Conservation (phyloP, 2,888 invertebrate genomes). For the Trilocha varians region DNA sequence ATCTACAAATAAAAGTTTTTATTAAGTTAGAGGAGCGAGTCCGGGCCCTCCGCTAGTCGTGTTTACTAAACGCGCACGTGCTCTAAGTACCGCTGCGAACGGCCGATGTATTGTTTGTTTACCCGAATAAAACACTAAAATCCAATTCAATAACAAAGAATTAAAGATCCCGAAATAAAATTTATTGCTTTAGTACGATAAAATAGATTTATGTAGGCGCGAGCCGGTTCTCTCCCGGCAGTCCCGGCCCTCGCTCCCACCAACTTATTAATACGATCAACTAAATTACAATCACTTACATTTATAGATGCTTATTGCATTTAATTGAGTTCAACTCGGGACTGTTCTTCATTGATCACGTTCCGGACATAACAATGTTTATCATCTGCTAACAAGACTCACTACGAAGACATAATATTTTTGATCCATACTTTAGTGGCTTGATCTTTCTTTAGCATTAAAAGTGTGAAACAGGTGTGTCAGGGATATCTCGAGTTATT, state of each 20-base stretch:
- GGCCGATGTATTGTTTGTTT: constrained; percentile 71
- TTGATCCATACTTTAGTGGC: too few relatives aligned
- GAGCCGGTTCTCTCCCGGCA: constrained; percentile 21
- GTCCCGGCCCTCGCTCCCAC: constrained; percentile 18
- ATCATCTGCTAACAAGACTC: too few relatives aligned
- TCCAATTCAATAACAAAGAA: constrained; percentile 74
- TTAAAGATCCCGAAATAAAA: constrained; percentile 74
- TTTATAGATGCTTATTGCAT: constrained; percentile 28
- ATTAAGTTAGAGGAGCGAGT: constrained; percentile 51
- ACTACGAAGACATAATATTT: too few relatives aligned
- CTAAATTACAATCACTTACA: constrained; percentile 34
- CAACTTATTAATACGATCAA: constrained; percentile 55
- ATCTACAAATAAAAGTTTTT: constrained; percentile 65
- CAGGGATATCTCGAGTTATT: too few relatives aligned
- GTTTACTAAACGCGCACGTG: constrained; percentile 61
- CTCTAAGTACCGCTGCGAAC: constrained; percentile 58
- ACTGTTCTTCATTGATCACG: background rate
- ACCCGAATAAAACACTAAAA: constrained; percentile 73
- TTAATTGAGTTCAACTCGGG: constrained; percentile 19
- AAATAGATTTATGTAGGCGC: constrained; percentile 69
- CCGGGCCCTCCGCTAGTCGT: constrained; percentile 43
- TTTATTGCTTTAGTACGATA: constrained; percentile 71
- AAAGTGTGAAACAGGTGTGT: too few relatives aligned
- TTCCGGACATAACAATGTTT: background rate
- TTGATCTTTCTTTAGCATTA: too few relatives aligned